Evolutionary conservation across 2,113 vertebrate species (phyloP).

Genomic region (Lasiurus cinereus): DNA sequence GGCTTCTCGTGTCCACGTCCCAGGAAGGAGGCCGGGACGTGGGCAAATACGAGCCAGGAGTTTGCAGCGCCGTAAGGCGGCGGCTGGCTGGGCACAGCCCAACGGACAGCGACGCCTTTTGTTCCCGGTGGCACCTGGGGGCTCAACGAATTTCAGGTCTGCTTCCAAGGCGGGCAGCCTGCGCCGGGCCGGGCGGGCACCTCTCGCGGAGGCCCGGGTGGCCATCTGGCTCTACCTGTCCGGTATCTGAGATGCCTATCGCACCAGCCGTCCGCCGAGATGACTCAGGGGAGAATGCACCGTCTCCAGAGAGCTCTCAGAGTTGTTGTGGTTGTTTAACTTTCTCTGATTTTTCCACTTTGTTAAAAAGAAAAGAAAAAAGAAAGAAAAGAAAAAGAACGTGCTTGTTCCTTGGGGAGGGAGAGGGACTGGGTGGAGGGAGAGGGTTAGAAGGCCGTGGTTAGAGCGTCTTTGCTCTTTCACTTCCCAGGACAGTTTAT

Average conservation of each 20-base stretch:
- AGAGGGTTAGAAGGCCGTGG: not conserved
- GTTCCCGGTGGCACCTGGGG: constrained; percentile 49
- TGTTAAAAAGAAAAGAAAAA: no score
- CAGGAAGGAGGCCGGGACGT: not conserved
- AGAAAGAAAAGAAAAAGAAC: not conserved
- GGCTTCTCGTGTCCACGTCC: not conserved
- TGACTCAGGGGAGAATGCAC: constrained; percentile 67
- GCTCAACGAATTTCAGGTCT: constrained; percentile 70
- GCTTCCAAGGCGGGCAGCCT: constrained; percentile 62
- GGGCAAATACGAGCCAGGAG: constrained; percentile 3
- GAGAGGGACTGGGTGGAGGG: not conserved
- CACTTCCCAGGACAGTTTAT: constrained; percentile 9
- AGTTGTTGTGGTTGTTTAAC: not conserved
- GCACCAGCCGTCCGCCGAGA: not conserved
- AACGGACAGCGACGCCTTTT: constrained; percentile 32
- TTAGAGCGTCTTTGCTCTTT: constrained; percentile 18
- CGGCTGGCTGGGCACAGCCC: constrained; percentile 25
- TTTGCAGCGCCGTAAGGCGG: constrained; percentile 54
- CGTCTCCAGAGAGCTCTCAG: constrained; percentile 57
- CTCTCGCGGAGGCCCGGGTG: constrained; percentile 30
- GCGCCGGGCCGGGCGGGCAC: not conserved
- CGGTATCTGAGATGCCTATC: constrained; percentile 74
- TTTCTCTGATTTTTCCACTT: constrained; percentile 63
- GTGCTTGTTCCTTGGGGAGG: not conserved
- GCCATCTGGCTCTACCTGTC: constrained; percentile 71